Percentiles rank a stretch among this genome's conserved stretches.
phyloP scores from a whole-genome alignment of 2,113 vertebrate genomes.

The Amblyopsis rosae region DNA sequence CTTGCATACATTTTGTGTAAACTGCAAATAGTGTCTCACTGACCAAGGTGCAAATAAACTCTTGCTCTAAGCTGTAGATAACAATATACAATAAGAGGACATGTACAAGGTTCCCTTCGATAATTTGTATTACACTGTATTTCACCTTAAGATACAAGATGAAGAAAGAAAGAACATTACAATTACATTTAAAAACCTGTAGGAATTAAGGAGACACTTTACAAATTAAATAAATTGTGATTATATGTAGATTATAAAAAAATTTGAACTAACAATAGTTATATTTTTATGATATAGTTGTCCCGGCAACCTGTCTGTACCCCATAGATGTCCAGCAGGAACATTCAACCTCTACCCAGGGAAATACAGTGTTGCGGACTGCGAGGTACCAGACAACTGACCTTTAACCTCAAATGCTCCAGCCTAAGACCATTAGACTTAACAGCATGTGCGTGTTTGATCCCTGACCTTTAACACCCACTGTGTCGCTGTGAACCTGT shows the following conservation, averaged over 20 bases:
- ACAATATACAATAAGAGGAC: too few relatives aligned
- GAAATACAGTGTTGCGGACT: conserved; percentile 67
- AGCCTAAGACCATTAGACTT: neutral
- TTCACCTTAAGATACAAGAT: too few relatives aligned
- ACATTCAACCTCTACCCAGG: conserved; percentile 75
- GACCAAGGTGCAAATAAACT: too few relatives aligned
- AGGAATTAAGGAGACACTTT: too few relatives aligned
- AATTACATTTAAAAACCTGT: too few relatives aligned
- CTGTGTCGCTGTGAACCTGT: neutral
- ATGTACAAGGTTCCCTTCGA: too few relatives aligned
- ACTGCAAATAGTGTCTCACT: too few relatives aligned
- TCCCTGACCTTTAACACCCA: neutral
- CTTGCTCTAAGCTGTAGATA: too few relatives aligned
- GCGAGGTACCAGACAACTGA: conserved; percentile 73
- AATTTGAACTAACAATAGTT: neutral
- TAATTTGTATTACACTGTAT: too few relatives aligned
- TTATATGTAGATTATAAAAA: neutral
- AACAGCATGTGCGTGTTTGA: neutral
- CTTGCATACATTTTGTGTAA: too few relatives aligned
- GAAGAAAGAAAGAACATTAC: too few relatives aligned
- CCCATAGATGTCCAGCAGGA: conserved; percentile 72
- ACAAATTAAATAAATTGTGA: too few relatives aligned
- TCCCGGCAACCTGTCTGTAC: conserved; percentile 70
- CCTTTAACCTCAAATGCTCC: neutral
- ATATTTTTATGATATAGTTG: conserved; percentile 67